phyloP scores from a whole-genome alignment of 2,113 vertebrate species.

The Corythaixoides concolor region DNA sequence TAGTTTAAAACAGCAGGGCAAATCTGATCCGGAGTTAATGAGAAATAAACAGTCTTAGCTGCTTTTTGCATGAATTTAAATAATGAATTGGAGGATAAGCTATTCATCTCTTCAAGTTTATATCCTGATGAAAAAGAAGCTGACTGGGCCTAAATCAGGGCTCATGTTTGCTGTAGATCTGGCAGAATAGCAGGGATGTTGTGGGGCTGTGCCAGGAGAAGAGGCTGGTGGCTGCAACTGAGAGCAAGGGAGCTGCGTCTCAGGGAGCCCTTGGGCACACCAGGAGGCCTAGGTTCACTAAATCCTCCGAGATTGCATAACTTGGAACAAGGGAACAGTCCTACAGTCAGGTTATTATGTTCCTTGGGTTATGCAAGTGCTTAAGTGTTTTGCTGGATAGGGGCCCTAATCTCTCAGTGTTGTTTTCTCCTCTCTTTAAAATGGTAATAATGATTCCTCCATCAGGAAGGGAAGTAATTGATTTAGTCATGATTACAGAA shows the following conservation, averaged over 20 bases:
- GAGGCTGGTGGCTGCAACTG: background rate
- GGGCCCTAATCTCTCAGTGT: background rate
- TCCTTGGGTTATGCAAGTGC: background rate
- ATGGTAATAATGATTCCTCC: background rate
- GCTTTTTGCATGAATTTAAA: background rate
- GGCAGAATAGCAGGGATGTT: background rate
- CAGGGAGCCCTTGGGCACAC: background rate
- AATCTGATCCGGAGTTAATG: background rate
- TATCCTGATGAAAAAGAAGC: background rate
- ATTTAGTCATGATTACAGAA: background rate
- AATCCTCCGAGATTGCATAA: background rate
- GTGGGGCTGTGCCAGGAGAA: background rate
- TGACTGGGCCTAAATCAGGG: background rate
- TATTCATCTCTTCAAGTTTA: background rate
- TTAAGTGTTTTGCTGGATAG: background rate
- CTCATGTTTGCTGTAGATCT: background rate
- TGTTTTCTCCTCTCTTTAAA: background rate
- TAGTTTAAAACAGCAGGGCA: background rate
- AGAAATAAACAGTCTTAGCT: background rate
- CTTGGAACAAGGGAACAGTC: background rate
- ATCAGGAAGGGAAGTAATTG: background rate
- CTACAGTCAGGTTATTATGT: background rate
- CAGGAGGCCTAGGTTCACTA: background rate
- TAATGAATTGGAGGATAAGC: background rate
- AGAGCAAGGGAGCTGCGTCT: rapidly evolving